phyloP scores from a whole-genome alignment of 2,113 vertebrate species.

The Meriones unguiculatus region DNA sequence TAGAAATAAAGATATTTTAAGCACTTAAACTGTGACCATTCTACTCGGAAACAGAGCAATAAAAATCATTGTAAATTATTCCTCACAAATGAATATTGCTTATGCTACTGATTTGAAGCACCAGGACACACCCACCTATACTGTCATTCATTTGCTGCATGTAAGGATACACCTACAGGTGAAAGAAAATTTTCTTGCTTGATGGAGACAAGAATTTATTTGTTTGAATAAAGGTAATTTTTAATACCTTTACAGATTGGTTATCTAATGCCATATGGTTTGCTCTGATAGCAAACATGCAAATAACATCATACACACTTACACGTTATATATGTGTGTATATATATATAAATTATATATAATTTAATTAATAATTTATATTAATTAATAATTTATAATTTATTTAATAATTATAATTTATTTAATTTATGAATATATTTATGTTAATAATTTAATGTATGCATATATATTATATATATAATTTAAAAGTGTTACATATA shows the following conservation, averaged over 20 bases:
- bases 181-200: neutral
- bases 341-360: neutral
- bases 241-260: no score
- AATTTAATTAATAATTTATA: no score
- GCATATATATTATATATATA: neutral
- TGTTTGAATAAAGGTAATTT: neutral
- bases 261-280: neutral
- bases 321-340: neutral
- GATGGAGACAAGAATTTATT: neutral
- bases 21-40: neutral
- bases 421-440: no score
- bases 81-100: neutral
- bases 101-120: neutral
- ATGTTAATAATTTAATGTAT: no score
- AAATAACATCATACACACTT: neutral
- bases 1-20: neutral
- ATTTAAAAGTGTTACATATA: neutral
- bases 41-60: neutral
- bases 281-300: neutral
- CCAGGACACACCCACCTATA: fast-evolving
- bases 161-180: neutral
- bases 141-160: neutral
- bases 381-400: no score
- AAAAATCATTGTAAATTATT: neutral
- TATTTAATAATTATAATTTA: no score